Base-by-base conservation (phyloP, 2,888 invertebrate genomes). In the Plagiodera versicolora region DNA sequence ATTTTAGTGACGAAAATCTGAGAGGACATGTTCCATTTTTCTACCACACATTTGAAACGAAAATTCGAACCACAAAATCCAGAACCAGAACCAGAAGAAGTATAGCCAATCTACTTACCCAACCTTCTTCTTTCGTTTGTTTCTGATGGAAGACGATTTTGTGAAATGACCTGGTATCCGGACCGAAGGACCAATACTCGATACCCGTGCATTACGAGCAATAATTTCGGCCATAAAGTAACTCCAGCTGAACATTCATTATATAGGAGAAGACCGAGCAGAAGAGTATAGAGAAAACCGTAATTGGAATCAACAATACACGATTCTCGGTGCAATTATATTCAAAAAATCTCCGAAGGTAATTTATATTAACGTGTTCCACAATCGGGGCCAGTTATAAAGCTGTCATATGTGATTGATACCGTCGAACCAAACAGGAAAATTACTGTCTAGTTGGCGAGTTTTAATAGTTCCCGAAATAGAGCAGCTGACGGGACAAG, bases 371-470 rank as follows among this genome's bases (percentile, higher is more conserved):
- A 73, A 74, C 74, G 74, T 71, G 72, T 72, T 75, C 70, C 69
- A 71, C 74, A 74, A 73, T 74, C 72, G 73, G 74, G 70, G 69
- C 71, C 70, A 74, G 75, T 75, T 75, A 74, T 75, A 74, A 75
- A 75, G 74, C 76, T 76, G 76, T 75, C 76, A 71, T 58, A 71
- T 64, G 73, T 76, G 76, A 76, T 76, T 75, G 76, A 76, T 76
- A 73, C 69, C 68, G 71, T 69, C 69, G 73, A 74, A 73, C 70
- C 71, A 74, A 69, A 74, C 72, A 63, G n/a, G n/a, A n/a, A n/a
- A n/a, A n/a, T n/a, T n/a, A n/a, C n/a, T n/a, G n/a, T n/a, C n/a
- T n/a, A n/a, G n/a, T n/a, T n/a, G n/a, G n/a, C n/a, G n/a, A n/a
- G n/a, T n/a, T n/a, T n/a, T n/a, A n/a, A n/a, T n/a, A n/a, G n/a